phyloP scores from a whole-genome alignment of 2,888 invertebrate species.

The Hypolimnas misippus region DNA sequence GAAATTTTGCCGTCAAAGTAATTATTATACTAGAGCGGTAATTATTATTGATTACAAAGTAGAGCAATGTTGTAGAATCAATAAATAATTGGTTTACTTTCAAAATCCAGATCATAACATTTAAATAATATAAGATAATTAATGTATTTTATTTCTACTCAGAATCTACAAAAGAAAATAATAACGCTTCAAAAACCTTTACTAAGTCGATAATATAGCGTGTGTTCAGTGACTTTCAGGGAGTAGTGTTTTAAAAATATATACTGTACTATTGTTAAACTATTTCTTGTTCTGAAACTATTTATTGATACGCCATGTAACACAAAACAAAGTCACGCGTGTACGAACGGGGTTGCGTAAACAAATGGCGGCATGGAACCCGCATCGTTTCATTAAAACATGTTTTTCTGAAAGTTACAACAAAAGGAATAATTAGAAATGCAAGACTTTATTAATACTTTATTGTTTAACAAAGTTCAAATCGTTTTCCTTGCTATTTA shows the following conservation, averaged over 20 bases:
- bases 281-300: too few relatives aligned
- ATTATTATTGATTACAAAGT: conserved; percentile 35
- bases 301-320: too few relatives aligned
- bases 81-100: conserved; percentile 28
- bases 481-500: not conserved
- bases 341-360: conserved; percentile 37
- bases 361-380: conserved; percentile 31
- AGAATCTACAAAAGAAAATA: too few relatives aligned
- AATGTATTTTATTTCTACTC: not conserved
- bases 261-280: too few relatives aligned
- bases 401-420: conserved; percentile 22
- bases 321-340: conserved; percentile 31
- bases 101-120: conserved; percentile 16
- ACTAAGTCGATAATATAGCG: too few relatives aligned
- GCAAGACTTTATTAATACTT: not conserved
- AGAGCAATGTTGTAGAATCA: conserved; percentile 17
- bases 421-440: conserved; percentile 15
- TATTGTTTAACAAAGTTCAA: not conserved
- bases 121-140: conserved; percentile 7
- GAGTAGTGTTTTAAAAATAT: too few relatives aligned
- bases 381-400: conserved; percentile 37
- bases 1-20: conserved; percentile 26
- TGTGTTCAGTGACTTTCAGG: not conserved
- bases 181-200: too few relatives aligned
- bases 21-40: conserved; percentile 23